These are phyloP conservation scores for Eptesicus fuscus DNA, from an alignment of 2,113 vertebrate species.

Conservation along the genomic window DNA sequence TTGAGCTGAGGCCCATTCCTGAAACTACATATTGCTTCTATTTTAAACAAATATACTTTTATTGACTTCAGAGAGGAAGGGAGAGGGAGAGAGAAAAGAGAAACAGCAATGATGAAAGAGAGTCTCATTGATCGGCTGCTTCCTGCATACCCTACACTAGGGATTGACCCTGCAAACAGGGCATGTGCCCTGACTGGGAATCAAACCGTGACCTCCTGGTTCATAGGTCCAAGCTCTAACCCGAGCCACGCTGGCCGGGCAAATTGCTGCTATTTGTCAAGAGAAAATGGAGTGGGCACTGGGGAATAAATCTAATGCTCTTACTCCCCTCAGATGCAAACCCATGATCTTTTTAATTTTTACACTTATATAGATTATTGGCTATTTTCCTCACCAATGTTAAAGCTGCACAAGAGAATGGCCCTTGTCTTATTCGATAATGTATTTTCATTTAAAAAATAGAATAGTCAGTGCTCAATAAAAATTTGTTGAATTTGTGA, in stretches of 20 bases:
- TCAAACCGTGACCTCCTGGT: too few relatives aligned
- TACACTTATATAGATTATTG: not conserved
- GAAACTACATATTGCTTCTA: not conserved
- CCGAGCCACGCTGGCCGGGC: too few relatives aligned
- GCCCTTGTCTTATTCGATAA: not conserved
- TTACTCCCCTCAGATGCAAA: not conserved
- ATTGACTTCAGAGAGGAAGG: too few relatives aligned
- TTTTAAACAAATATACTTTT: too few relatives aligned
- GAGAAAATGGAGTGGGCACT: not conserved
- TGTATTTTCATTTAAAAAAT: not conserved
- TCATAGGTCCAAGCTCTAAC: too few relatives aligned
- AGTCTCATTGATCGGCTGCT: too few relatives aligned
- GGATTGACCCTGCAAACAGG: too few relatives aligned
- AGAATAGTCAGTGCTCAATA: not conserved
- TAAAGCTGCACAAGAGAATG: not conserved
- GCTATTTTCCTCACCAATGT: not conserved
- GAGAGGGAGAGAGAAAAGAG: too few relatives aligned
- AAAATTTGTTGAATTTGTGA: not conserved
- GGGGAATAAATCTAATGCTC: not conserved
- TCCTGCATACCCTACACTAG: too few relatives aligned
- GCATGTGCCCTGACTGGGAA: too few relatives aligned
- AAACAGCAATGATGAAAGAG: too few relatives aligned
- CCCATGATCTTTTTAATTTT: not conserved
- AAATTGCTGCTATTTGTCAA: not conserved
- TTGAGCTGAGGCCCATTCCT: not conserved